Evolutionary conservation across 2,797 vertebrate genomes (phyloP).

Genomic region (Bovichtus diacanthus): DNA sequence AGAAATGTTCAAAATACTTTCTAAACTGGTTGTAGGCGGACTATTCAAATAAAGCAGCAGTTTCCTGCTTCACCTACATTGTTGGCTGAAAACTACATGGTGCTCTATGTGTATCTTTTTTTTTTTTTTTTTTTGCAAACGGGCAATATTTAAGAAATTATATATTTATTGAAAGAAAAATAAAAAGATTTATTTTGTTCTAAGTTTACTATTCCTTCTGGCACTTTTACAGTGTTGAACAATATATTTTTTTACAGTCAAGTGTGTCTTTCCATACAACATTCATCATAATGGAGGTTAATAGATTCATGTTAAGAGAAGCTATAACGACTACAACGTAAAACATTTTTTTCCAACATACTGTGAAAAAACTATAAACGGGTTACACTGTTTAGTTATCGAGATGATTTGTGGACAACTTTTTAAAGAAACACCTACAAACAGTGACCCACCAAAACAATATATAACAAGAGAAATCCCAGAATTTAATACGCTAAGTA

Average conservation of each 20-base stretch:
- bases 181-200: constrained; percentile 20
- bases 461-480: not conserved
- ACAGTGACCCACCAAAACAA: constrained; percentile 18
- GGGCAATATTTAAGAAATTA: constrained; percentile 21
- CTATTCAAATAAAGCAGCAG: no score
- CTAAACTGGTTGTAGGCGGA: no score
- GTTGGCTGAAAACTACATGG: not conserved
- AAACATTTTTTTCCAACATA: constrained; percentile 13
- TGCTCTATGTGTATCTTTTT: constrained; percentile 1
- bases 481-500: not conserved
- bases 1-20: no score
- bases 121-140: no score
- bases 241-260: constrained; percentile 55
- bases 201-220: constrained; percentile 50
- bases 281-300: constrained; percentile 38
- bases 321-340: constrained; percentile 18
- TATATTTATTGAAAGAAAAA: constrained; percentile 41
- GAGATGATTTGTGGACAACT: constrained; percentile 10
- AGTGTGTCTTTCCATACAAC: constrained; percentile 38
- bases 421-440: not conserved
- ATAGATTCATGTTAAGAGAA: constrained; percentile 15
- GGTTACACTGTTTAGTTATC: constrained; percentile 5
- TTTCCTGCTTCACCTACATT: no score
- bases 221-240: constrained; percentile 39
- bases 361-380: constrained; percentile 9